Percentiles rank a stretch among this genome's conserved stretches.
These are phyloP conservation scores for Nemapogon koenigi DNA, from an alignment of 2,888 invertebrate species.

Conservation along the genomic window DNA sequence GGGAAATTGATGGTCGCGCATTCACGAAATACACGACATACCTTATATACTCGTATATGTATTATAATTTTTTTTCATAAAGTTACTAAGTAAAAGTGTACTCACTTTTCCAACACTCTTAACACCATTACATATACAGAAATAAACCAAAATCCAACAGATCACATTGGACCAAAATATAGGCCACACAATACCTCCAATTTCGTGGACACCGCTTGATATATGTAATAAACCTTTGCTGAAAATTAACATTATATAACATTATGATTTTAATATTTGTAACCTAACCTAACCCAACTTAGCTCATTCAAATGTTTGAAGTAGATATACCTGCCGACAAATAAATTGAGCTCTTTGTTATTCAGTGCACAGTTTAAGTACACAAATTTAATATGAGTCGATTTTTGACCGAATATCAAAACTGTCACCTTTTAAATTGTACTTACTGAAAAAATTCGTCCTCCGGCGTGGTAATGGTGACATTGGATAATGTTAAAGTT, in stretches of 20 bases:
- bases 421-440: too few relatives aligned
- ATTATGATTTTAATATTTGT: too few relatives aligned
- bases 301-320: too few relatives aligned
- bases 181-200: conserved; percentile 83
- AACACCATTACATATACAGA: conserved; percentile 87
- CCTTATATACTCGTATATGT: too few relatives aligned
- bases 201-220: conserved; percentile 73
- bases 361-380: too few relatives aligned
- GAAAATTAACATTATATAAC: conserved; percentile 27
- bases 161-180: conserved; percentile 76
- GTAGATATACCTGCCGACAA: too few relatives aligned
- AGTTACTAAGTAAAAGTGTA: conserved; percentile 14
- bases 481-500: conserved; percentile 32
- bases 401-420: too few relatives aligned
- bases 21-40: too few relatives aligned
- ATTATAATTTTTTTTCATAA: conserved; percentile 17
- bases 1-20: too few relatives aligned
- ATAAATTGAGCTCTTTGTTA: too few relatives aligned
- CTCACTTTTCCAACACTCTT: conserved; percentile 84
- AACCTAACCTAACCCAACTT: too few relatives aligned
- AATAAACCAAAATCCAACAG: conserved; percentile 81
- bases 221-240: conserved; percentile 82
- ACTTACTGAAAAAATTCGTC: conserved; percentile 87
- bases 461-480: conserved; percentile 69
- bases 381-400: too few relatives aligned